phyloP scores from a whole-genome alignment of 35 echinoderm and acorn worm species.

The Nesometra sesokonis region DNA sequence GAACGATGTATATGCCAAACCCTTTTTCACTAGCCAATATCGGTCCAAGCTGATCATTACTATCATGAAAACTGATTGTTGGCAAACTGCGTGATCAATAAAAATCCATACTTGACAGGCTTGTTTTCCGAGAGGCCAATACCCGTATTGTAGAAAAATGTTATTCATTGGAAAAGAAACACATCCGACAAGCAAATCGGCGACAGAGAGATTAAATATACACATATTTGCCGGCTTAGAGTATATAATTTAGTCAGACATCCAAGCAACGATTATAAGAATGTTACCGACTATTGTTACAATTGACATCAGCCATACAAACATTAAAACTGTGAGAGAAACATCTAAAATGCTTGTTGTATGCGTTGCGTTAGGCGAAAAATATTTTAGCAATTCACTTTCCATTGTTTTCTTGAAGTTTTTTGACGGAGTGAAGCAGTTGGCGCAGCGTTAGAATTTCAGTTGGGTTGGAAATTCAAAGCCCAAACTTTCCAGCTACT shows the following conservation, averaged over 20 bases:
- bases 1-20: conserved; percentile 15
- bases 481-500: too few relatives aligned
- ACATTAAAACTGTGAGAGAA: too few relatives aligned
- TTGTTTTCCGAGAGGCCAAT: conserved; percentile 40
- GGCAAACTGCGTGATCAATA: conserved; percentile 27
- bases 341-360: too few relatives aligned
- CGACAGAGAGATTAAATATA: conserved; percentile 33
- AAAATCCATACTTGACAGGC: conserved; percentile 33
- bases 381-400: too few relatives aligned
- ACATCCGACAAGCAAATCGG: conserved; percentile 39
- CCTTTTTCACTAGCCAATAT: conserved; percentile 56
- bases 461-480: too few relatives aligned
- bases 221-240: conserved; percentile 11
- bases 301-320: conserved; percentile 8
- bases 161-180: conserved; percentile 17
- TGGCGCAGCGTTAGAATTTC: too few relatives aligned
- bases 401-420: too few relatives aligned
- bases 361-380: too few relatives aligned
- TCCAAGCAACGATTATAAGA: conserved; percentile 41
- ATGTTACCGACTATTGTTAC: conserved; percentile 48
- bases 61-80: conserved; percentile 36
- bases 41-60: conserved; percentile 55
- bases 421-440: too few relatives aligned
- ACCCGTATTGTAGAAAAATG: conserved; percentile 19
- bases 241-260: conserved; percentile 14